Evolutionary conservation across 2,113 vertebrate species (phyloP).

Genomic region (Eclectus roratus): DNA sequence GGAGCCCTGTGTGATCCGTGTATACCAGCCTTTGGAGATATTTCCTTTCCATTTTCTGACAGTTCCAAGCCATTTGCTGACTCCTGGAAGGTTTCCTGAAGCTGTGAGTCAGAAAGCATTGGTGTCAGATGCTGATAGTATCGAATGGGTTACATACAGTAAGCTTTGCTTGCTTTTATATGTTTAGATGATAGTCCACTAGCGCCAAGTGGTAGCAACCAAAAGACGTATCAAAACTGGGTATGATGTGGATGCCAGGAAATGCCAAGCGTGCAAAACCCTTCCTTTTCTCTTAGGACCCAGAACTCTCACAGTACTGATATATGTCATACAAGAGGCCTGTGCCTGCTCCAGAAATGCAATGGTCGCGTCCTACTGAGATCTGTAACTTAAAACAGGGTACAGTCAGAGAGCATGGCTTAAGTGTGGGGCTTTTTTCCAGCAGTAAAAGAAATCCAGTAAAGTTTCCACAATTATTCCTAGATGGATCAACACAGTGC

Average conservation of each 20-base stretch:
- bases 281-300: neutral
- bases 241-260: neutral
- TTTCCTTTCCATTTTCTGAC: neutral
- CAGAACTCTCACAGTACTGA: neutral
- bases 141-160: neutral
- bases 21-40: neutral
- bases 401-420: neutral
- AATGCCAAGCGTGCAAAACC: neutral
- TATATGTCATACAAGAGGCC: neutral
- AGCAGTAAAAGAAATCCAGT: slow-evolving; percentile 10
- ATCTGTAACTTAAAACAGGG: neutral
- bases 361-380: neutral
- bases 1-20: neutral
- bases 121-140: neutral
- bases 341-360: neutral
- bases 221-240: neutral
- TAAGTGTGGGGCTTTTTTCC: neutral
- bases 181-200: neutral
- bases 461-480: slow-evolving; percentile 45
- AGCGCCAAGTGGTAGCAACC: neutral
- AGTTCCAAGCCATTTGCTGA: neutral
- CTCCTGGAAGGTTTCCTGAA: neutral
- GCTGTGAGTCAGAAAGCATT: neutral
- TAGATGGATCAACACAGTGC: slow-evolving; percentile 36
- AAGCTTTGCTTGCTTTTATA: neutral